Percentiles rank a stretch among this genome's conserved stretches.
These are phyloP conservation scores for Apis laboriosa DNA, from an alignment of 1,140 invertebrate genomes.

Conservation along the genomic window DNA sequence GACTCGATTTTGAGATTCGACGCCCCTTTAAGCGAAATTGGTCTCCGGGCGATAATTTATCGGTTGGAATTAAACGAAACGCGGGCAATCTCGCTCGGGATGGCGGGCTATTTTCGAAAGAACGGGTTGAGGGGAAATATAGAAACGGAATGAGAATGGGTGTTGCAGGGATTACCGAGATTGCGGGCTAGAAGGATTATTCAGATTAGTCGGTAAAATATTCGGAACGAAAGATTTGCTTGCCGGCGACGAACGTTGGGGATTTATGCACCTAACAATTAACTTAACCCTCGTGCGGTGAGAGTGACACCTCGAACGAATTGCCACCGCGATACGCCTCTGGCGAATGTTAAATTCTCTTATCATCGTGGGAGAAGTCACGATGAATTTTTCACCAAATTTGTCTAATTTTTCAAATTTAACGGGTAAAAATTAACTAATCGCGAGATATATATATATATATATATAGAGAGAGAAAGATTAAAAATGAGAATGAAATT, in stretches of 20 bases:
- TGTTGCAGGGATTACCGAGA: slow-evolving; percentile 36
- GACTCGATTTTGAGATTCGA: background rate
- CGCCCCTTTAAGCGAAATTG: background rate
- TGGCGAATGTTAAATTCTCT: background rate
- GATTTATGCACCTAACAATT: slow-evolving; percentile 46
- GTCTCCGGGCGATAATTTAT: background rate
- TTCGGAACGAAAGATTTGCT: slow-evolving; percentile 35
- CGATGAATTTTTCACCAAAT: background rate
- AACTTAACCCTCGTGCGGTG: slow-evolving; percentile 13
- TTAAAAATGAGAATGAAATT: background rate
- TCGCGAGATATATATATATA: background rate
- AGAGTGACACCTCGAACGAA: slow-evolving; percentile 11
- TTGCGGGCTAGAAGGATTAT: slow-evolving; percentile 39
- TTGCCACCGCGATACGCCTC: background rate
- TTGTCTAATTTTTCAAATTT: background rate
- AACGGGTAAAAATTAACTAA: background rate
- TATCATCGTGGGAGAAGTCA: background rate
- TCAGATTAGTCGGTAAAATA: slow-evolving; percentile 44
- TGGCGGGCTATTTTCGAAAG: slow-evolving; percentile 13
- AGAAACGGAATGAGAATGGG: slow-evolving; percentile 35
- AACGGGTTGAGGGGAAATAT: background rate
- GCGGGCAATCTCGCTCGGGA: background rate
- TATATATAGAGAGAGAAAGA: no score
- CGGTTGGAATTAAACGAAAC: slow-evolving; percentile 26
- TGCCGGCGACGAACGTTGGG: background rate